Conservation (phyloP, 1,140 invertebrate genomes). For the Charaxes varanes region DNA sequence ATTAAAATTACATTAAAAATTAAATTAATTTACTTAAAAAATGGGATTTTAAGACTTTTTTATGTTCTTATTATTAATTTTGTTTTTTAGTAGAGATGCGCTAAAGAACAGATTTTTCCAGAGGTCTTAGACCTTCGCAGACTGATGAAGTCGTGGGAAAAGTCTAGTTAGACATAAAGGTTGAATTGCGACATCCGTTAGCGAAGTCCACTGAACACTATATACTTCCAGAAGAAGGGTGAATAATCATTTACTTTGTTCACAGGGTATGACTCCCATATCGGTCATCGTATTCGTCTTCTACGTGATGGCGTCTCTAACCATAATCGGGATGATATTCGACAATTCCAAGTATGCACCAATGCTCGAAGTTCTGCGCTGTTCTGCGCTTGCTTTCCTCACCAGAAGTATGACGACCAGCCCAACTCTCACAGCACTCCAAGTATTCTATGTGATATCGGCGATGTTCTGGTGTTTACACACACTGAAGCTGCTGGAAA, state of each 20-base stretch:
- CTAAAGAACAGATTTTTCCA: too few relatives aligned
- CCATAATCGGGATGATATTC: slow-evolving; percentile 81
- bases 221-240: too few relatives aligned
- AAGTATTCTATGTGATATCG: slow-evolving; percentile 55
- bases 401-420: slow-evolving; percentile 41
- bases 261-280: slow-evolving; percentile 76
- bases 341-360: slow-evolving; percentile 75
- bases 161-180: too few relatives aligned
- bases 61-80: too few relatives aligned
- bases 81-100: too few relatives aligned
- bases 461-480: slow-evolving; percentile 66
- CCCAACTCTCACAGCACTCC: slow-evolving; percentile 39
- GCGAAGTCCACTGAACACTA: too few relatives aligned
- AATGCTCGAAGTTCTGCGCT: slow-evolving; percentile 75
- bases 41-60: too few relatives aligned
- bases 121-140: too few relatives aligned
- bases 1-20: too few relatives aligned
- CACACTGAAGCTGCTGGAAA: slow-evolving; percentile 55
- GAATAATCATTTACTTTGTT: slow-evolving; percentile 44
- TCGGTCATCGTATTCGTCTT: slow-evolving; percentile 74
- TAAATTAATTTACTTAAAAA: too few relatives aligned
- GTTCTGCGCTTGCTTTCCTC: slow-evolving; percentile 66
- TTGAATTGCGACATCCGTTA: too few relatives aligned
- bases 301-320: slow-evolving; percentile 80
- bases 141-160: too few relatives aligned